These are phyloP conservation scores for Siniperca knerii DNA, from an alignment of 2,113 vertebrate species.

Conservation along the genomic window DNA sequence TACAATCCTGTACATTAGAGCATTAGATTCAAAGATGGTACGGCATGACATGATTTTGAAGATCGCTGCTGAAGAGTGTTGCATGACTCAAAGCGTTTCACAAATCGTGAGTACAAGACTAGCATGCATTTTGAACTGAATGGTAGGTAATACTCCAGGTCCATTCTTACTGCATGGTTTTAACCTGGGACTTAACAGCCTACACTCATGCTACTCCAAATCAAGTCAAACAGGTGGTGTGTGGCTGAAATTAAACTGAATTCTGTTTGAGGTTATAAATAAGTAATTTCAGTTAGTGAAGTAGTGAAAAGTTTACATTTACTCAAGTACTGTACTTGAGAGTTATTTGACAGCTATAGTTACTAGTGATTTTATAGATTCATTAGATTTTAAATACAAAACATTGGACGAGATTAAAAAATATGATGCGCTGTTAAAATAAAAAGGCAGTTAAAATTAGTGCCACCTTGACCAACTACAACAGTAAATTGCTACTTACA, in stretches of 20 bases:
- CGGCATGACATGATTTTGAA: constrained; percentile 47
- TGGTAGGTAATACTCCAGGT: background rate
- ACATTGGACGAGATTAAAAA: background rate
- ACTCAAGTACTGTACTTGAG: background rate
- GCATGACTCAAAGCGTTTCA: constrained; percentile 23
- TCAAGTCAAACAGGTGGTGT: constrained; percentile 30
- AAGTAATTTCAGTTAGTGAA: background rate
- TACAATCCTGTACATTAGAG: constrained; percentile 16
- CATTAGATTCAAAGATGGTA: constrained; percentile 10
- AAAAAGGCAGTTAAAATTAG: too few relatives aligned
- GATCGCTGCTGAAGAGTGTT: background rate
- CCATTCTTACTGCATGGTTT: constrained; percentile 18
- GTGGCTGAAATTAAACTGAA: background rate
- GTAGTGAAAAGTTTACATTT: background rate
- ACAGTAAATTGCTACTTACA: background rate
- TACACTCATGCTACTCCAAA: constrained; percentile 22
- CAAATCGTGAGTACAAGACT: constrained; percentile 24
- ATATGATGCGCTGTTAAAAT: background rate
- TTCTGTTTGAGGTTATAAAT: background rate
- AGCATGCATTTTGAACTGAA: constrained; percentile 9
- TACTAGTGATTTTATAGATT: background rate
- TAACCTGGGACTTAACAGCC: background rate
- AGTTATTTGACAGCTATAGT: background rate
- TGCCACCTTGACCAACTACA: background rate
- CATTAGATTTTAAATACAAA: background rate